A percentile compares a stretch with the other conserved stretches of the same genome.
phyloP scores from a whole-genome alignment of 2,888 invertebrate species.

The Himalopsyche anomala region DNA sequence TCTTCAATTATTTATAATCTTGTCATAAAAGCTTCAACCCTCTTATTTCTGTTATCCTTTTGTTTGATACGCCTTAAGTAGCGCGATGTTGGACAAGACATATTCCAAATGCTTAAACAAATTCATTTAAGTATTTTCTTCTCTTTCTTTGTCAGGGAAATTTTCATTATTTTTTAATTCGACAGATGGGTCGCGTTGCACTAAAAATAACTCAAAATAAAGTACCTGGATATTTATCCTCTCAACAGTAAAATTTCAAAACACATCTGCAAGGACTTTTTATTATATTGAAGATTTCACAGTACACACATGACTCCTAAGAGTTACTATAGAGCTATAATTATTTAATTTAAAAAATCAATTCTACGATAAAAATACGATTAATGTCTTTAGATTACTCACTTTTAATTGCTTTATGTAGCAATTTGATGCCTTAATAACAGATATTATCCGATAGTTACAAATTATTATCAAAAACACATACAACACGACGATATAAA shows the following conservation, averaged over 20 bases:
- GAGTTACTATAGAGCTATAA: too few relatives aligned
- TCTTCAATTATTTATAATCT: constrained; percentile 45
- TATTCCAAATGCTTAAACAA: constrained; percentile 32
- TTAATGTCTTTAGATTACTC: too few relatives aligned
- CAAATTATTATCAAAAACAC: too few relatives aligned
- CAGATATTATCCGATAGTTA: too few relatives aligned
- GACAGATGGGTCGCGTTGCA: not conserved
- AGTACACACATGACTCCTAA: not conserved
- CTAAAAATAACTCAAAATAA: not conserved
- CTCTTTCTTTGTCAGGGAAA: not conserved
- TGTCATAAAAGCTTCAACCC: constrained; percentile 44
- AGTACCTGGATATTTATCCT: not conserved
- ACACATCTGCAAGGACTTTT: not conserved
- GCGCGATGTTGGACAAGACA: constrained; percentile 17
- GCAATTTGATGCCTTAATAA: too few relatives aligned
- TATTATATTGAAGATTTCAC: not conserved
- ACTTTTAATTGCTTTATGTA: too few relatives aligned
- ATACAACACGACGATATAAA: too few relatives aligned
- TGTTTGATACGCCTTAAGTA: constrained; percentile 37
- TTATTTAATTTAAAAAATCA: too few relatives aligned
- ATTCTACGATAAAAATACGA: too few relatives aligned
- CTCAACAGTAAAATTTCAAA: not conserved
- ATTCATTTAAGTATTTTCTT: constrained; percentile 35
- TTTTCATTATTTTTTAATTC: constrained; percentile 34
- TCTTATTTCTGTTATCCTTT: constrained; percentile 35